These are phyloP conservation scores for Trichomycterus rosablanca DNA, from an alignment of 2,113 vertebrate species.

Conservation along the genomic window DNA sequence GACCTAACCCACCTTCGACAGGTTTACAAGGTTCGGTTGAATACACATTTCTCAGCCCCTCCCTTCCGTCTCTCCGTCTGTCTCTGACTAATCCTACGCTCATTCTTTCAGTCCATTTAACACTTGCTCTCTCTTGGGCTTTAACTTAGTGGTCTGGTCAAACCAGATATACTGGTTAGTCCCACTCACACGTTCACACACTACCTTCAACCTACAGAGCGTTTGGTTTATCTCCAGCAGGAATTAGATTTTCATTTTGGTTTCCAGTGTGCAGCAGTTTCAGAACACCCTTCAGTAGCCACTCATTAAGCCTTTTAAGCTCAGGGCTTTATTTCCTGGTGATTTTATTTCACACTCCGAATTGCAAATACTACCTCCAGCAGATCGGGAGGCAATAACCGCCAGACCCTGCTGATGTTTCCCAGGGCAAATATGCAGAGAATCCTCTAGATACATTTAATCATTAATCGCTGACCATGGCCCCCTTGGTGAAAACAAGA, in stretches of 20 bases:
- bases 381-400: constrained; percentile 19
- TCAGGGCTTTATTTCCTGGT: constrained; percentile 5
- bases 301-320: constrained; percentile 8
- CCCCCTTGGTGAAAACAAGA: constrained; percentile 27
- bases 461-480: constrained; percentile 57
- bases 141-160: constrained; percentile 21
- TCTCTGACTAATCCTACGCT: constrained; percentile 2
- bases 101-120: constrained; percentile 7
- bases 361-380: constrained; percentile 19
- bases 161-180: constrained; percentile 65
- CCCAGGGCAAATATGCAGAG: constrained; percentile 53
- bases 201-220: constrained; percentile 7
- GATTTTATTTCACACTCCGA: constrained; percentile 22
- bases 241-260: constrained; percentile 28
- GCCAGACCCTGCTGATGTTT: constrained; percentile 12
- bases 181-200: background rate
- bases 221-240: constrained; percentile 23
- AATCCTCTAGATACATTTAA: constrained; percentile 60
- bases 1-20: constrained; percentile 49
- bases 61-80: constrained; percentile 5
- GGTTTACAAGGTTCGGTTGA: constrained; percentile 16
- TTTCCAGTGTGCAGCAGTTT: constrained; percentile 24
- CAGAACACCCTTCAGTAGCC: constrained; percentile 4
- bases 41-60: constrained; percentile 12
- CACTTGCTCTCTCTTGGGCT: constrained; percentile 38